Evolutionary conservation across 53 echinoderm and acorn worm species (phyloP), one percentile per base, ranked within the genome.

Genomic region (Luidia sarsii): DNA sequence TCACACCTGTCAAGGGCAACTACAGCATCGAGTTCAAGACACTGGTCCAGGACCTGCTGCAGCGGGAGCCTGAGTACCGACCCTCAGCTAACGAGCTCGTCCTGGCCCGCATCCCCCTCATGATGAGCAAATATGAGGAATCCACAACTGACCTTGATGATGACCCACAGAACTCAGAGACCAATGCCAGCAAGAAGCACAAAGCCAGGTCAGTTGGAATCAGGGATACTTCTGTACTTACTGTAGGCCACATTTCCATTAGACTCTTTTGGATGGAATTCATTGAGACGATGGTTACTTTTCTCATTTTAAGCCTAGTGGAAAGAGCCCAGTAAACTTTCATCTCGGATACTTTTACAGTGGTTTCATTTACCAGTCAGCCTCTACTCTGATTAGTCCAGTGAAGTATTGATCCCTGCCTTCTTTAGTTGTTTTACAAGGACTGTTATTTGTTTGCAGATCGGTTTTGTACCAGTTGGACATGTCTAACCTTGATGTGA

Each of bases 1-100:
- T 97, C 53, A 94, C 94, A 38, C 99, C 99, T 54, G 99, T 94
- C 35, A 99, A 87, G 39, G 99, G 94, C 21, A 99, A 94, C 59
- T 99, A 94, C 64, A 91, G 82, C 67, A 91, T 75, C 50, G 99
- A 91, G 55, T 99, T 99, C 87, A 94, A 91, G 61, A 79, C 89
- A 19, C 65, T 99, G n/a, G 94, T 99, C 4, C 99, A 93, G 50
- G 99, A 99, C 67, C 88, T 99, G 87, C 83, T 99, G 18, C 99
- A 99, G 70, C 65, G 99, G 45, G 99, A 99, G 66, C 94, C 99
- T 19, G 97, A 99, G 34, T 99, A 99, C 53, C 73, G 99, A 38
- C 99, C 99, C 43, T 99, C 99, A 4, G 91, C 99, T 39, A 99
- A 94, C 63, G 99, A 91, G 55, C 85, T 99, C 4, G 66, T 87